Evolutionary conservation across 1,140 invertebrate genomes (phyloP).

Genomic region (Drosophila setifemur): DNA sequence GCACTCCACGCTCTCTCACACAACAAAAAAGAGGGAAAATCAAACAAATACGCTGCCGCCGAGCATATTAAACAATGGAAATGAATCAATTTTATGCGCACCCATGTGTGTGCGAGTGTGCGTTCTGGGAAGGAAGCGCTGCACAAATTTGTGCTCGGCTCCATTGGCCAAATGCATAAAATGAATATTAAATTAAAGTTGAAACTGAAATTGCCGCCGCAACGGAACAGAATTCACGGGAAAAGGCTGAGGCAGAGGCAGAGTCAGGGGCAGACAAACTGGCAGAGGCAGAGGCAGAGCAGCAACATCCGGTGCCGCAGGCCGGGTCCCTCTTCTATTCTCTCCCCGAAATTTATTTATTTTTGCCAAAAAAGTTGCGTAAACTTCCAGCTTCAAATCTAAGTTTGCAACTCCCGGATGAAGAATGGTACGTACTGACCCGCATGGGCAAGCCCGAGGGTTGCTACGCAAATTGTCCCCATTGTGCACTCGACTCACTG

Average conservation of each 20-base stretch:
- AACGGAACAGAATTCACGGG: slow-evolving; percentile 71
- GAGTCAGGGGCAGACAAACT: slow-evolving; percentile 26
- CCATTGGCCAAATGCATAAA: slow-evolving; percentile 75
- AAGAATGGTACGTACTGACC: slow-evolving; percentile 14
- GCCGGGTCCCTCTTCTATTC: not conserved
- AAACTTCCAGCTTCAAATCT: slow-evolving; percentile 33
- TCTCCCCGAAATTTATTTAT: not conserved
- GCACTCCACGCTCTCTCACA: too few relatives aligned
- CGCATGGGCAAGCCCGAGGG: slow-evolving; percentile 42
- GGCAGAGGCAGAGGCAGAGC: slow-evolving; percentile 12
- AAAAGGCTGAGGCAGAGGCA: slow-evolving; percentile 47
- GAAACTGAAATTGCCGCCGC: slow-evolving; percentile 69
- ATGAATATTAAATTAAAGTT: slow-evolving; percentile 81
- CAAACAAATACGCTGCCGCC: slow-evolving; percentile 52
- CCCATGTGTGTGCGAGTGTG: slow-evolving; percentile 33
- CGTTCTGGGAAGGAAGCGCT: slow-evolving; percentile 65
- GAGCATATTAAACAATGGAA: slow-evolving; percentile 79
- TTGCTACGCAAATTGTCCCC: slow-evolving; percentile 42
- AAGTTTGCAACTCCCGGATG: slow-evolving; percentile 23
- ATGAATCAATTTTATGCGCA: slow-evolving; percentile 78
- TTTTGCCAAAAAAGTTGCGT: slow-evolving; percentile 58
- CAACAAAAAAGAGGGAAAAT: slow-evolving; percentile 1
- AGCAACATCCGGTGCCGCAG: slow-evolving; percentile 58
- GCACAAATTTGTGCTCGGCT: slow-evolving; percentile 65
- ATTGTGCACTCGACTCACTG: slow-evolving; percentile 51